Percentiles rank a stretch among this genome's conserved stretches.
Conservation (phyloP, 2,113 vertebrate genomes). For the Lates calcarifer region DNA sequence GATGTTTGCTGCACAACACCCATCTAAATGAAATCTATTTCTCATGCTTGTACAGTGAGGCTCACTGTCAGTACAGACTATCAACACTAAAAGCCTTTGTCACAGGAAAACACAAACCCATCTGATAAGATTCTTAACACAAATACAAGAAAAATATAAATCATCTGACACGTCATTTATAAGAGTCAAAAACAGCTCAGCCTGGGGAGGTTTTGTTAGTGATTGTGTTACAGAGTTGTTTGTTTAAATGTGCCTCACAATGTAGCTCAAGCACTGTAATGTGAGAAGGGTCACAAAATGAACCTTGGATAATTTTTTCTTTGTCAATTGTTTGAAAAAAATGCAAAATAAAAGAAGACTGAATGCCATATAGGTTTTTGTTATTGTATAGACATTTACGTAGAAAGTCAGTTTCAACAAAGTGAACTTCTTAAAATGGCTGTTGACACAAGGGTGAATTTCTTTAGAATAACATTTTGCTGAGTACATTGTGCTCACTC, state of each 20-base stretch:
- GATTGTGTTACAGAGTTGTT: neutral
- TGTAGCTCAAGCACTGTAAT: neutral
- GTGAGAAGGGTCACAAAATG: neutral
- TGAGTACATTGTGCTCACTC: no score
- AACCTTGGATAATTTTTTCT: no score
- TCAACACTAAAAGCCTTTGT: neutral
- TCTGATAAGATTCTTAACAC: slow-evolving; percentile 25
- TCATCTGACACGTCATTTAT: neutral
- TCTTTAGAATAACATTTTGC: no score
- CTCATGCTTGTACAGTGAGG: neutral
- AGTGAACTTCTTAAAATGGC: neutral
- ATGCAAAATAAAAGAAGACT: neutral
- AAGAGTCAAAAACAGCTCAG: slow-evolving; percentile 14
- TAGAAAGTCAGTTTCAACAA: neutral
- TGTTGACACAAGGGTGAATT: neutral
- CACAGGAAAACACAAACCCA: slow-evolving; percentile 11
- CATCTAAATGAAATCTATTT: neutral
- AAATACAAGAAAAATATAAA: slow-evolving; percentile 10
- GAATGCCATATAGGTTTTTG: neutral
- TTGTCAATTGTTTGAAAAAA: no score
- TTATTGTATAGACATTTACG: neutral
- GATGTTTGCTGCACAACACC: neutral
- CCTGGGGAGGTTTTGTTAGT: neutral
- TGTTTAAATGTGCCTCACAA: neutral
- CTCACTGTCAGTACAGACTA: neutral